phyloP scores from a whole-genome alignment of 2,888 invertebrate genomes.

The Zele albiditarsus region DNA sequence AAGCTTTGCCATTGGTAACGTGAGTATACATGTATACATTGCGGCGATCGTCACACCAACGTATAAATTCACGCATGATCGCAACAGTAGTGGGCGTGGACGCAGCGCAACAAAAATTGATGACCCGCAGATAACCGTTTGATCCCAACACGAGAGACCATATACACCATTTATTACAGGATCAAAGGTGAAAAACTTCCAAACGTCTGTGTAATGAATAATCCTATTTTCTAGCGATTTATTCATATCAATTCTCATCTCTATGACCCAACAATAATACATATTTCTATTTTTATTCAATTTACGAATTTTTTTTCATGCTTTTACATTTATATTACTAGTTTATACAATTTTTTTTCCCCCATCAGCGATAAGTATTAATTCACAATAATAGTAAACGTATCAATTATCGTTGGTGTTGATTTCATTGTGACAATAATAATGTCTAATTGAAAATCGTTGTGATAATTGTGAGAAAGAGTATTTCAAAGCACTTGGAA shows the following conservation, averaged over 20 bases:
- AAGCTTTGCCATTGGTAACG: not conserved
- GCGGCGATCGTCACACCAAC: not conserved
- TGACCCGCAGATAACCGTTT: conserved; percentile 47
- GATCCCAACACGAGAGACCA: conserved; percentile 30
- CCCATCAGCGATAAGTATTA: not conserved
- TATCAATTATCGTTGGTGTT: not conserved
- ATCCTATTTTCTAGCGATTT: too few species aligned
- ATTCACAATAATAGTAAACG: not conserved
- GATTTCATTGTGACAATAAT: not conserved
- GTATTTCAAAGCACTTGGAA: conserved; percentile 31
- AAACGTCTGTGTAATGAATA: not conserved
- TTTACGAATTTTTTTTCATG: too few species aligned
- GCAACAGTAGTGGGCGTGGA: conserved; percentile 42
- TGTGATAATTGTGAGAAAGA: conserved; percentile 27
- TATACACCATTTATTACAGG: conserved; percentile 42
- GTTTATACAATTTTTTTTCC: not conserved
- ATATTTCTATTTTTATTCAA: too few species aligned
- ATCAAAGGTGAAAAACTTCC: conserved; percentile 30
- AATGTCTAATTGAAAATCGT: conserved; percentile 26
- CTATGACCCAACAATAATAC: too few species aligned
- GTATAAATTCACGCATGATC: conserved; percentile 43
- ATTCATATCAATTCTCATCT: too few species aligned
- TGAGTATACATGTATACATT: too few species aligned
- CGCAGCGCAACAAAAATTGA: conserved; percentile 47
- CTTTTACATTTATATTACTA: too few species aligned